Percentiles rank a stretch among this genome's conserved stretches.
Conservation (phyloP, 2,888 invertebrate species). For the Drosophila emarginata region DNA sequence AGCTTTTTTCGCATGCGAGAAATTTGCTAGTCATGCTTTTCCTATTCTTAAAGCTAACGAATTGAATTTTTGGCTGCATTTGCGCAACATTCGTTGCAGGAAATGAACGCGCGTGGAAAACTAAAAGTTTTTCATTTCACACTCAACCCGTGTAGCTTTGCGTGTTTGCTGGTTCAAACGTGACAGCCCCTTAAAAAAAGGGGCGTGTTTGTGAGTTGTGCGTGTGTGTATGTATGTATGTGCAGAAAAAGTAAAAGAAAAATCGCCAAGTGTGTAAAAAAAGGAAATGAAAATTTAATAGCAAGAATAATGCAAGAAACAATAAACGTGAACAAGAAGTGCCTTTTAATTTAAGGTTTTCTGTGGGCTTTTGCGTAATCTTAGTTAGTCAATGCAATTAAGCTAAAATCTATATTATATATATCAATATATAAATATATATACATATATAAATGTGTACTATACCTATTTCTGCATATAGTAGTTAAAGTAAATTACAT, state of each 20-base stretch:
- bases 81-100: conserved; percentile 73
- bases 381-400: neutral
- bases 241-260: conserved; percentile 4
- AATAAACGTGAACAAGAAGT: conserved; percentile 36
- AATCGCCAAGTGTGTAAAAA: neutral
- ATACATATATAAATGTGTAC: neutral
- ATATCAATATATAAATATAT: neutral
- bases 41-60: conserved; percentile 48
- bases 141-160: conserved; percentile 21
- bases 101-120: conserved; percentile 56
- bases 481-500: conserved; percentile 11
- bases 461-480: neutral
- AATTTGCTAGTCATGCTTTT: conserved; percentile 13
- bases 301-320: conserved; percentile 24
- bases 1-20: conserved; percentile 49
- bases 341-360: conserved; percentile 40
- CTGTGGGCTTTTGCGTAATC: conserved; percentile 31
- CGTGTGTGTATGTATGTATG: conserved; percentile 15
- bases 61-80: conserved; percentile 65
- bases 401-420: neutral
- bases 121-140: conserved; percentile 31
- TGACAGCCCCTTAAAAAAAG: conserved; percentile 26
- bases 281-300: conserved; percentile 26
- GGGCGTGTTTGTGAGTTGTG: conserved; percentile 35
- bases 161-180: conserved; percentile 31